phyloP scores from a whole-genome alignment of 2,113 vertebrate species.

The Physeter macrocephalus region DNA sequence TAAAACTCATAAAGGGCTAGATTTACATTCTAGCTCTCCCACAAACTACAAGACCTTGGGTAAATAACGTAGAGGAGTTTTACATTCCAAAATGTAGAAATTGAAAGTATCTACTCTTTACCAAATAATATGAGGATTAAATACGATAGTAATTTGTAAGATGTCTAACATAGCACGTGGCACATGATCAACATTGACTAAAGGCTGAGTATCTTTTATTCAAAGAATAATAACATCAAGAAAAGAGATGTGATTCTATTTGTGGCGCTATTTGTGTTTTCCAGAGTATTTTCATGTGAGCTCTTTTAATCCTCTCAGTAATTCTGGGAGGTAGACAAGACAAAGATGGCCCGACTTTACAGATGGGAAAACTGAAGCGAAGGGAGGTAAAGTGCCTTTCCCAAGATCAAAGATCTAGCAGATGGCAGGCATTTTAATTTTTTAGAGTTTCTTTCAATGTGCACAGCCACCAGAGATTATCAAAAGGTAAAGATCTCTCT shows the following conservation, averaged over 20 bases:
- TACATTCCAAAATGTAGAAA: not conserved
- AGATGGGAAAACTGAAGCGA: not conserved
- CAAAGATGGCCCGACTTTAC: not conserved
- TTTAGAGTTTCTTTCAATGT: not conserved
- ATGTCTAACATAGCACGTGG: not conserved
- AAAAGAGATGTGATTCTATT: not conserved
- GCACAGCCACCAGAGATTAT: constrained; percentile 8
- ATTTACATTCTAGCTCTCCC: not conserved
- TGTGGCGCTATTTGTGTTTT: not conserved
- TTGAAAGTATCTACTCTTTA: not conserved
- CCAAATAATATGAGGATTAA: not conserved
- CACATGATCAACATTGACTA: not conserved
- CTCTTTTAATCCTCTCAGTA: not conserved
- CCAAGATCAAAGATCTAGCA: not conserved
- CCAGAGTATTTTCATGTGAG: not conserved
- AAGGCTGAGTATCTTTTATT: not conserved
- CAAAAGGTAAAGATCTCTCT: constrained; percentile 12
- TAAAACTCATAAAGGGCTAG: not conserved
- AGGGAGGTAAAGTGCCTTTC: not conserved
- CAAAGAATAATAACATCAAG: not conserved
- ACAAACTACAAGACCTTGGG: not conserved
- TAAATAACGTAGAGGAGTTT: not conserved
- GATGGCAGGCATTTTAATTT: constrained; percentile 1
- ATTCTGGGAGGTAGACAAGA: not conserved
- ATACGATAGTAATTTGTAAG: not conserved